A percentile compares a stretch with the other conserved stretches of the same genome.
Evolutionary conservation across 2,888 invertebrate genomes (phyloP).

Genomic region (Noctua janthe): DNA sequence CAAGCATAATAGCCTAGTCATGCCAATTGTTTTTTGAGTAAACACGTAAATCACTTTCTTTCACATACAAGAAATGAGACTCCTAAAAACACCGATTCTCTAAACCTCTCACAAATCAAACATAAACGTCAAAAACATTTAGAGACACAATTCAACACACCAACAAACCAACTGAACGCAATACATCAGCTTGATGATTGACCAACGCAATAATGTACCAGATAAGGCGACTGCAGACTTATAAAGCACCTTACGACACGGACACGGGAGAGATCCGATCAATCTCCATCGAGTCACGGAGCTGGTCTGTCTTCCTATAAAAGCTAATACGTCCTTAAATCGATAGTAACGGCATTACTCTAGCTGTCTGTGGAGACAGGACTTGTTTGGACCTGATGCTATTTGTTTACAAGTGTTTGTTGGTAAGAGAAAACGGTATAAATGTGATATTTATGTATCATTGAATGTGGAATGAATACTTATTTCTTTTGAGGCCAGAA

Average conservation of each 20-base stretch:
- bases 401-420: constrained; percentile 38
- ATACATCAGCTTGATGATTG: constrained; percentile 67
- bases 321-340: constrained; percentile 69
- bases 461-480: neutral
- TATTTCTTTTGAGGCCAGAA: neutral
- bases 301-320: constrained; percentile 65
- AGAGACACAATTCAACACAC: constrained; percentile 21
- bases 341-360: constrained; percentile 61
- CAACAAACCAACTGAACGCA: constrained; percentile 34
- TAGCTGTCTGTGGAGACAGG: constrained; percentile 51
- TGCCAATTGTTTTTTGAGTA: neutral
- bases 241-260: constrained; percentile 69
- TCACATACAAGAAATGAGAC: neutral
- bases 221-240: constrained; percentile 69
- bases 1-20: neutral
- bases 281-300: constrained; percentile 69
- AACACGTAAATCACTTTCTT: neutral
- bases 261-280: constrained; percentile 61
- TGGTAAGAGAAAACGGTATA: constrained; percentile 15
- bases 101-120: constrained; percentile 24
- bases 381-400: constrained; percentile 45
- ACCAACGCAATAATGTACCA: constrained; percentile 59
- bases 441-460: neutral
- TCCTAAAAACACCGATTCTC: neutral
- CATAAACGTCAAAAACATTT: constrained; percentile 35